Evolutionary conservation across 2,888 invertebrate genomes (phyloP), one percentile per base, ranked within the genome.

Genomic region (Drosophila anceps): DNA sequence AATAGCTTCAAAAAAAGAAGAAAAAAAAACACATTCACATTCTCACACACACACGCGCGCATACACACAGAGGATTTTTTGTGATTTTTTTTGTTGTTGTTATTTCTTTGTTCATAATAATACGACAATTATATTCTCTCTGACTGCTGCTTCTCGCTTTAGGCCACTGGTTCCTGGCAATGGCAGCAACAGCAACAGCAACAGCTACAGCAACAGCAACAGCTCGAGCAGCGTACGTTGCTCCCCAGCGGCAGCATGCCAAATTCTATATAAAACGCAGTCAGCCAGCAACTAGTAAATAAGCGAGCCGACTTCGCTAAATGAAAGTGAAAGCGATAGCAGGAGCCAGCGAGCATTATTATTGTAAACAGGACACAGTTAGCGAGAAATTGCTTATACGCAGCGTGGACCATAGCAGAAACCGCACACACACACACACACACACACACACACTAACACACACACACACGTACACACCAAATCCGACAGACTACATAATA

Each of bases 241-340:
- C 68, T 66, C 73, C 69, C 60, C 82, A 81, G 73, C 73, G 77
- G 73, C 87, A 73, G 46, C 64, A 76, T 80, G 84, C 58, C 69
- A 71, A 83, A 83, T 84, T 74, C 75, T 78, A 74, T 87, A 84
- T 75, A 78, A 89, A 74, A 68, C 76, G 71, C 79, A 79, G 53
- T 48, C 66, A 69, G 50, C 41, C 70, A 87, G 88, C 82, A 87
- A 83, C 88, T 87, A 71, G 90, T 84, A 78, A 84, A 83, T 73
- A 82, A 67, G 62, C 54, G 44, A 46, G 48, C 43, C 15, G 64
- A 29, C 20, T 58, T 59, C 39, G 58, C 51, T 39, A 39, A 68
- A 46, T 66, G 81, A 80, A 76, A 80, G 81, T 54, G 53, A 59
- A 63, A 79, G 74, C 55, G 46, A 51, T 41, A 41, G 24, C 41